Evolutionary conservation across 2,113 vertebrate species (phyloP).

Genomic region (Gopherus flavomarginatus): DNA sequence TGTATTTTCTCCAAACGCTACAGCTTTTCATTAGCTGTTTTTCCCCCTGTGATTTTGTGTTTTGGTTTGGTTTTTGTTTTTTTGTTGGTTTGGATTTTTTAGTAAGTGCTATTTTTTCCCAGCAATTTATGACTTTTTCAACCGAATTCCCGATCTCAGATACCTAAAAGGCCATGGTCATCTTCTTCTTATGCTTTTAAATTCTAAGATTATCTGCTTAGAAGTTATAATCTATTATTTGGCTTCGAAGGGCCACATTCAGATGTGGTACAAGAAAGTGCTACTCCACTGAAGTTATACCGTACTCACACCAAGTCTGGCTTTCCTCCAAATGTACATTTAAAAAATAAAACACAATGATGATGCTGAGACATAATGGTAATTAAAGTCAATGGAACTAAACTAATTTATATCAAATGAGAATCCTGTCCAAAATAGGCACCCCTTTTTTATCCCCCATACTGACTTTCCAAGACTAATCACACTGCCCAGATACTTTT

Average conservation of each 20-base stretch:
- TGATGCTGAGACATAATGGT: slow-evolving; percentile 14
- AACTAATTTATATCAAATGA: slow-evolving; percentile 19
- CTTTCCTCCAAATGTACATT: background rate
- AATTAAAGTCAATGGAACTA: slow-evolving; percentile 24
- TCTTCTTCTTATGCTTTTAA: slow-evolving; percentile 12
- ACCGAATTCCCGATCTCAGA: background rate
- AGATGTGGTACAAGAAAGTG: background rate
- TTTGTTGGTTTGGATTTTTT: background rate
- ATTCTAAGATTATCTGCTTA: background rate
- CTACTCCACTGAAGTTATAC: background rate
- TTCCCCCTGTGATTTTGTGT: no score
- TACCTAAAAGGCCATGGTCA: background rate
- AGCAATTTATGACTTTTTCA: background rate
- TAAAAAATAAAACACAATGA: slow-evolving; percentile 9
- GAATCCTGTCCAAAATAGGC: slow-evolving; percentile 35
- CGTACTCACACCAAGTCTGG: background rate
- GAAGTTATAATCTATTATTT: slow-evolving; percentile 28
- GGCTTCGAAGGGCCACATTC: background rate
- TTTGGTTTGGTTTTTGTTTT: background rate
- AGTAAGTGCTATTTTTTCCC: background rate
- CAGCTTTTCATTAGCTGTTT: background rate
- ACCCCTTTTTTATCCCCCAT: background rate
- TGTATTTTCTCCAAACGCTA: background rate
- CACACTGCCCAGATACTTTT: slow-evolving; percentile 25
- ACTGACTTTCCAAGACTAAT: slow-evolving; percentile 50